A percentile compares a stretch with the other conserved stretches of the same genome.
These are phyloP conservation scores for Salarias fasciatus DNA, from an alignment of 2,797 vertebrate genomes.

Conservation along the genomic window DNA sequence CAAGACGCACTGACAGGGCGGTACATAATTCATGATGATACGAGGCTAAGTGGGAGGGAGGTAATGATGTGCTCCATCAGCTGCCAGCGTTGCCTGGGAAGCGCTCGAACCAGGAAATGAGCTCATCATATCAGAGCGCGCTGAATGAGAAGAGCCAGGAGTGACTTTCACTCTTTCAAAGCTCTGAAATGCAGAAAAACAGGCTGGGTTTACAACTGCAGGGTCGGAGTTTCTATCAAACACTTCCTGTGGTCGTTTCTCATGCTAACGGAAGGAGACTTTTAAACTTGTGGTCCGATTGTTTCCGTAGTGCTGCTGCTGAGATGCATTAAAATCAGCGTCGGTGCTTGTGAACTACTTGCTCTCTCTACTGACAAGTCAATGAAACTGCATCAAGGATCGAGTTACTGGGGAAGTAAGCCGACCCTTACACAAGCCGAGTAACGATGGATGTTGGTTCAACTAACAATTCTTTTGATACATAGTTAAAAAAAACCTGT, in stretches of 20 bases:
- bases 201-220: neutral
- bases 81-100: conserved; percentile 45
- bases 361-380: conserved; percentile 52
- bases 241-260: neutral
- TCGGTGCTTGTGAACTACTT: neutral
- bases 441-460: no score
- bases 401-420: neutral
- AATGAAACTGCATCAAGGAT: conserved; percentile 33
- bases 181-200: no score
- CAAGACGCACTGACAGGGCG: conserved; percentile 11
- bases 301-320: neutral
- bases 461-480: no score
- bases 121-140: conserved; percentile 44
- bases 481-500: neutral
- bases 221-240: neutral
- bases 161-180: conserved; percentile 16
- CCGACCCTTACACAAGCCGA: no score
- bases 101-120: conserved; percentile 68
- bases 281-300: no score
- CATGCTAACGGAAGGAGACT: conserved; percentile 9
- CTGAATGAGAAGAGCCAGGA: conserved; percentile 4
- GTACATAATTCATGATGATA: conserved; percentile 72
- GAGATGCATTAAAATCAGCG: neutral
- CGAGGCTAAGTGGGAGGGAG: conserved; percentile 63
- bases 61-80: conserved; percentile 49